A percentile compares a stretch with the other conserved stretches of the same genome.
These are phyloP conservation scores for Halcyon smyrnensis DNA, from an alignment of 2,797 vertebrate genomes.

Conservation along the genomic window DNA sequence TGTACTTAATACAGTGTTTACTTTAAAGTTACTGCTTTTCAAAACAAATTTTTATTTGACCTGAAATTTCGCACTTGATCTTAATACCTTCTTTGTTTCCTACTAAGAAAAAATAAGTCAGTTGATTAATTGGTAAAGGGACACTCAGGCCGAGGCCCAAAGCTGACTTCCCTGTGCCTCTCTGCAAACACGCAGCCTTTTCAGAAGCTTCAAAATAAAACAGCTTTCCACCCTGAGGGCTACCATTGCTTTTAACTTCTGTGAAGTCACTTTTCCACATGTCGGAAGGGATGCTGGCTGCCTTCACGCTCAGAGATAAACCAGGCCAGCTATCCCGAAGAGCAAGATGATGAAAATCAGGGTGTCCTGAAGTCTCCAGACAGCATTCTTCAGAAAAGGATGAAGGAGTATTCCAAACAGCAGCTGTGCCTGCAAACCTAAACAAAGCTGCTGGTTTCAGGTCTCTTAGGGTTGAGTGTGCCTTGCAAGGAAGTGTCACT, in stretches of 20 bases:
- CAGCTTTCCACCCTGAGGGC: constrained; percentile 35
- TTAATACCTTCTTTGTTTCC: constrained; percentile 54
- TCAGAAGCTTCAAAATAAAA: constrained; percentile 1
- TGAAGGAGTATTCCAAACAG: not conserved
- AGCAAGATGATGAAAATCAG: not conserved
- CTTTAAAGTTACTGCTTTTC: constrained; percentile 13
- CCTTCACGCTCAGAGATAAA: not conserved
- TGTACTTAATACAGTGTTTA: constrained; percentile 61
- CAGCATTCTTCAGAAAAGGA: not conserved
- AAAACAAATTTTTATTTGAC: constrained; percentile 36
- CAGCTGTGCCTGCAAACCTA: constrained; percentile 9
- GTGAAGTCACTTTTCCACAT: constrained; percentile 57
- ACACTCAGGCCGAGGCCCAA: not conserved
- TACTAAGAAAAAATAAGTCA: constrained; percentile 35
- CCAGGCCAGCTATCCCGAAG: not conserved
- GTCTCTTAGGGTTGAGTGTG: not conserved
- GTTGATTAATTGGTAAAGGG: constrained; percentile 46
- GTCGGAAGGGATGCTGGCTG: not conserved
- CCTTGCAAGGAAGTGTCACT: constrained; percentile 29
- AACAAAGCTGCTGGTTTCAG: not conserved
- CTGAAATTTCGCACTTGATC: constrained; percentile 61
- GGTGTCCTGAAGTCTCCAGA: not conserved
- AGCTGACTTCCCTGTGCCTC: constrained; percentile 27
- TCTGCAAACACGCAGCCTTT: not conserved
- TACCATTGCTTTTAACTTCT: constrained; percentile 65